phyloP scores from a whole-genome alignment of 2,888 invertebrate species.

The Drosophila tanythrix region DNA sequence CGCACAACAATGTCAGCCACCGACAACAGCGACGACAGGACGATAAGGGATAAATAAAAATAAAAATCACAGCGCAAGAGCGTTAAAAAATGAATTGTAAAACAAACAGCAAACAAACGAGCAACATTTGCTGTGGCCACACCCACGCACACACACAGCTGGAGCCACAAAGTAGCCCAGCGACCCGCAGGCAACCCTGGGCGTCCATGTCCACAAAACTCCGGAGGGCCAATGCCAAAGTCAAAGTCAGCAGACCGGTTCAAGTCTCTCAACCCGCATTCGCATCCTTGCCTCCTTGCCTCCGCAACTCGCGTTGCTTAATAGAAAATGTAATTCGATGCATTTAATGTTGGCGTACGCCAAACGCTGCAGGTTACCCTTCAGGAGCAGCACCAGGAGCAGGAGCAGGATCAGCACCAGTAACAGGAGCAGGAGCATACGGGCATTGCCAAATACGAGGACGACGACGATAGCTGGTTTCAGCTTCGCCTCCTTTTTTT shows the following conservation, averaged over 20 bases:
- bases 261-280: conserved; percentile 40
- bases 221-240: conserved; percentile 25
- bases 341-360: conserved; percentile 71
- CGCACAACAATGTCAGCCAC: conserved; percentile 73
- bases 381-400: conserved; percentile 28
- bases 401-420: neutral
- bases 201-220: conserved; percentile 13
- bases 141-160: conserved; percentile 26
- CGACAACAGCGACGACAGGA: conserved; percentile 37
- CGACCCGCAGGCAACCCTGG: conserved; percentile 56
- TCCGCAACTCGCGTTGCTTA: conserved; percentile 43
- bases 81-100: conserved; percentile 78
- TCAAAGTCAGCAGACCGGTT: conserved; percentile 55
- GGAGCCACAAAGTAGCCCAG: conserved; percentile 71
- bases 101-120: conserved; percentile 76
- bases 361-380: conserved; percentile 64
- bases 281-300: neutral
- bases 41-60: conserved; percentile 12
- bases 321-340: conserved; percentile 81
- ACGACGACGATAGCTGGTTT: conserved; percentile 31
- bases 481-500: conserved; percentile 49
- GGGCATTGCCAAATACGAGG: conserved; percentile 14
- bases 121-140: conserved; percentile 63
- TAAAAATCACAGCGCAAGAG: conserved; percentile 72
- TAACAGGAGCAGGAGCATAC: neutral